These are phyloP conservation scores for Himalopsyche kuldschensis DNA, from an alignment of 2,888 invertebrate genomes.

Conservation along the genomic window DNA sequence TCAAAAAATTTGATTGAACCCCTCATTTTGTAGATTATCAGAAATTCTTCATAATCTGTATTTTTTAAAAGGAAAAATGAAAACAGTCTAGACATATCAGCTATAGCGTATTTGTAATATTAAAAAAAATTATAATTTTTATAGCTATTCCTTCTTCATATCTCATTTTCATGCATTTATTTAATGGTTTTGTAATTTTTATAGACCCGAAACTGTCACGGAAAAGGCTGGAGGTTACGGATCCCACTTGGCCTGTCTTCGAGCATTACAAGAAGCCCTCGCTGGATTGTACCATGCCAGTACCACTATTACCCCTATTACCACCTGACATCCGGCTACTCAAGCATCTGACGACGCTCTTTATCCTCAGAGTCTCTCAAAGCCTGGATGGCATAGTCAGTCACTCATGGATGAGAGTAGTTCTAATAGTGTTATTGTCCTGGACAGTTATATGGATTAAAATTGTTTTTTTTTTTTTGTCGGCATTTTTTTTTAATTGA, in stretches of 20 bases:
- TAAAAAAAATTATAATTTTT: too few relatives aligned
- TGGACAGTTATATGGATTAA: not conserved
- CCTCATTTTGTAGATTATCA: too few relatives aligned
- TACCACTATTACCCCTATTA: slow-evolving; percentile 46
- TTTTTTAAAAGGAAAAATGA: too few relatives aligned
- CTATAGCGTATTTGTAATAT: not conserved
- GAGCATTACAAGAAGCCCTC: slow-evolving; percentile 87
- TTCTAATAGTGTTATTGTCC: not conserved
- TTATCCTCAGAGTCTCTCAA: not conserved
- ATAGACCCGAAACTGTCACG: slow-evolving; percentile 66
- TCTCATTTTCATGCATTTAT: not conserved
- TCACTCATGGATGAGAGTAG: slow-evolving; percentile 1
- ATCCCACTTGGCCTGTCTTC: slow-evolving; percentile 78
- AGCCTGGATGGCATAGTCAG: not conserved
- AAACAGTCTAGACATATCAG: too few relatives aligned
- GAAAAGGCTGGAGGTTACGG: slow-evolving; percentile 89
- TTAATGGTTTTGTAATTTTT: not conserved
- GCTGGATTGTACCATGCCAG: slow-evolving; percentile 69
- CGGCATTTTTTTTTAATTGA: too few relatives aligned
- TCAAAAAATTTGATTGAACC: too few relatives aligned
- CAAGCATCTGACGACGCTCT: not conserved
- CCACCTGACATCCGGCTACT: slow-evolving; percentile 13
- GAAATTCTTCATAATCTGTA: too few relatives aligned
- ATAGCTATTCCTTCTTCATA: not conserved
- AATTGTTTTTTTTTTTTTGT: not conserved